phyloP scores from a whole-genome alignment of 2,888 invertebrate species.

The Anaspis maculata region DNA sequence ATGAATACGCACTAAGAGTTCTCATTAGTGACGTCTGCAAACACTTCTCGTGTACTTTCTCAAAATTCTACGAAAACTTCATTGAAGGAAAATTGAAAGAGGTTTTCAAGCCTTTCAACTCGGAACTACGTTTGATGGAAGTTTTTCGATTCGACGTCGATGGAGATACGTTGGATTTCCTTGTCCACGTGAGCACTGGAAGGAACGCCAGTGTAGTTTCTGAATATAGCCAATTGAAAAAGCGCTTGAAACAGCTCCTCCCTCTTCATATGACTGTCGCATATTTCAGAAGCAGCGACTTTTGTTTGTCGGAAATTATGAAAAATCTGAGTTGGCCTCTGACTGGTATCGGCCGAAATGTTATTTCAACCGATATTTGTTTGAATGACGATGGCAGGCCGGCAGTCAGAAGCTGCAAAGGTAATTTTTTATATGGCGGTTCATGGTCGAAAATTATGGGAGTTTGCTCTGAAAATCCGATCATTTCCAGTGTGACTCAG shows the following conservation, averaged over 20 bases:
- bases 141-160: slow-evolving; percentile 41
- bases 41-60: slow-evolving; percentile 6
- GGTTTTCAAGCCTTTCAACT: slow-evolving; percentile 6
- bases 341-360: slow-evolving; percentile 42
- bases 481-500: slow-evolving; percentile 17
- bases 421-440: slow-evolving; percentile 51
- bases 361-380: slow-evolving; percentile 44
- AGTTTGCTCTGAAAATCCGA: slow-evolving; percentile 19
- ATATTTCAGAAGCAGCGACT: slow-evolving; percentile 27
- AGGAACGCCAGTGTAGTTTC: slow-evolving; percentile 7
- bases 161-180: slow-evolving; percentile 29
- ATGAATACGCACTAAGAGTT: slow-evolving; percentile 31
- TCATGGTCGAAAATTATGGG: slow-evolving; percentile 45
- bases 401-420: slow-evolving; percentile 49
- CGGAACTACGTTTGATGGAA: slow-evolving; percentile 43
- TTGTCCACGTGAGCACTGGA: slow-evolving; percentile 42
- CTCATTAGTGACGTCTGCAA: slow-evolving; percentile 28
- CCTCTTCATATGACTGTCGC: slow-evolving; percentile 1
- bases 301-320: slow-evolving; percentile 29
- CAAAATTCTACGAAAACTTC: slow-evolving; percentile 3
- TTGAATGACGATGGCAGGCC: slow-evolving; percentile 49
- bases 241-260: not conserved
- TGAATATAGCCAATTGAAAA: slow-evolving; percentile 9
- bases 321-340: slow-evolving; percentile 41
- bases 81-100: slow-evolving; percentile 8